Conservation (phyloP, 92 coral and sea anemone species). For the Epizoanthus fatuus region DNA sequence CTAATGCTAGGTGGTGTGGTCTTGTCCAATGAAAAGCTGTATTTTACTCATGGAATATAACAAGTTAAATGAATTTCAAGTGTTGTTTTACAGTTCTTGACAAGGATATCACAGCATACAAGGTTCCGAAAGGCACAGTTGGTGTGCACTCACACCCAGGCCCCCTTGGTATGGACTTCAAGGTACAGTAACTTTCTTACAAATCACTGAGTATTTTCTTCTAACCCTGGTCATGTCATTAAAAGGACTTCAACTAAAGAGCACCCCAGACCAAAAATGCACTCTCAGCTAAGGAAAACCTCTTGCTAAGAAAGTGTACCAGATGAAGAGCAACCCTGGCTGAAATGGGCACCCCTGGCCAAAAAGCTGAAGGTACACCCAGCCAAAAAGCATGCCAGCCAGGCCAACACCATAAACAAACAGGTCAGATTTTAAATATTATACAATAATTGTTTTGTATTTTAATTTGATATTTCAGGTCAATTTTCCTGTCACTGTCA, state of each 20-base stretch:
- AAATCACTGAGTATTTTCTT: too few species aligned
- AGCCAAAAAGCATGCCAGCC: too few species aligned
- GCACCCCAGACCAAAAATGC: too few species aligned
- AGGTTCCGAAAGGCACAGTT: constrained; percentile 67
- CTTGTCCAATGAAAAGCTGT: too few species aligned
- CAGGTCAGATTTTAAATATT: neutral
- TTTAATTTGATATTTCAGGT: constrained; percentile 63
- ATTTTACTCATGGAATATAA: neutral
- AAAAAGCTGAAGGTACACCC: too few species aligned
- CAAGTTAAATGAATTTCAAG: too few species aligned
- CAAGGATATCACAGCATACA: constrained; percentile 81
- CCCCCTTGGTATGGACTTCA: constrained; percentile 97
- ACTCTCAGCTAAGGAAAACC: too few species aligned
- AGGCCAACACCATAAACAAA: neutral
- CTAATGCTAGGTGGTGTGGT: neutral
- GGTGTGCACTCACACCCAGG: constrained; percentile 75
- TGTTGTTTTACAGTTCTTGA: constrained; percentile 60
- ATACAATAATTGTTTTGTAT: neutral
- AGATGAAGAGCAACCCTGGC: too few species aligned
- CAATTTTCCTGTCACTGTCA: constrained; percentile 86
- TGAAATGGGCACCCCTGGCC: too few species aligned
- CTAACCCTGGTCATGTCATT: too few species aligned
- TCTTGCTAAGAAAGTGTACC: too few species aligned
- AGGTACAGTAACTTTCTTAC: constrained; percentile 52
- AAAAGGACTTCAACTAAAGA: too few species aligned